Evolutionary conservation across 2,888 invertebrate genomes (phyloP).

Genomic region (Drosophila mettleri): DNA sequence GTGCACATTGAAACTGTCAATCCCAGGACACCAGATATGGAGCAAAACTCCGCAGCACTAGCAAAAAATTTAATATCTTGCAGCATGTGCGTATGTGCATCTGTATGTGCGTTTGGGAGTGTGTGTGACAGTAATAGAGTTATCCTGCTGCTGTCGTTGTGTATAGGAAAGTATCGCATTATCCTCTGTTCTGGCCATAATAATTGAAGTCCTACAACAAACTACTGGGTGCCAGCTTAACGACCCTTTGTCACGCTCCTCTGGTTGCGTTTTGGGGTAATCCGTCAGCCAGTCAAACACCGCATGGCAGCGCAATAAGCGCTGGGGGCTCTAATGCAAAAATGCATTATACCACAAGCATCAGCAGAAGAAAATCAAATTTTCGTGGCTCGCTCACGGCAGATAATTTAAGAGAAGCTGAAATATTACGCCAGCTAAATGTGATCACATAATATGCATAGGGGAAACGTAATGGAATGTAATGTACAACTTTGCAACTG

Average conservation of each 20-base stretch:
- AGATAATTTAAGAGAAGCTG: not conserved
- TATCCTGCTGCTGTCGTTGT: conserved; percentile 57
- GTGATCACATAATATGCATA: no score
- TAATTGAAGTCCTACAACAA: conserved; percentile 56
- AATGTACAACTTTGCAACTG: no score
- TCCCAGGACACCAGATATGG: conserved; percentile 43
- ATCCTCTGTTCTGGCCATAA: conserved; percentile 55
- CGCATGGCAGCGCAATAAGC: conserved; percentile 45
- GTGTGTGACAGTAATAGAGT: conserved; percentile 65
- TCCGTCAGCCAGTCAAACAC: conserved; percentile 48
- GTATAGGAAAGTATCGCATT: conserved; percentile 67
- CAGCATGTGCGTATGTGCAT: conserved; percentile 29
- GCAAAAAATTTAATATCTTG: conserved; percentile 67
- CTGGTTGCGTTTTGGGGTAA: conserved; percentile 35
- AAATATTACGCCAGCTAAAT: no score
- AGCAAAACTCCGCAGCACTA: conserved; percentile 37
- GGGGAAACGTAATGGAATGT: no score
- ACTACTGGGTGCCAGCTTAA: conserved; percentile 5
- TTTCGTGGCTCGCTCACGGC: not conserved
- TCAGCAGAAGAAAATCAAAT: not conserved
- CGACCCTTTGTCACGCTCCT: not conserved
- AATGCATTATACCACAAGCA: conserved; percentile 45
- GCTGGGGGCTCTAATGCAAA: conserved; percentile 51
- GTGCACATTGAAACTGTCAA: conserved; percentile 60
- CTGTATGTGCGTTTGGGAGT: conserved; percentile 9